Percentiles rank a stretch among this genome's conserved stretches.
Evolutionary conservation across 2,888 invertebrate genomes (phyloP).

Genomic region (Sphecodes monilicornis): DNA sequence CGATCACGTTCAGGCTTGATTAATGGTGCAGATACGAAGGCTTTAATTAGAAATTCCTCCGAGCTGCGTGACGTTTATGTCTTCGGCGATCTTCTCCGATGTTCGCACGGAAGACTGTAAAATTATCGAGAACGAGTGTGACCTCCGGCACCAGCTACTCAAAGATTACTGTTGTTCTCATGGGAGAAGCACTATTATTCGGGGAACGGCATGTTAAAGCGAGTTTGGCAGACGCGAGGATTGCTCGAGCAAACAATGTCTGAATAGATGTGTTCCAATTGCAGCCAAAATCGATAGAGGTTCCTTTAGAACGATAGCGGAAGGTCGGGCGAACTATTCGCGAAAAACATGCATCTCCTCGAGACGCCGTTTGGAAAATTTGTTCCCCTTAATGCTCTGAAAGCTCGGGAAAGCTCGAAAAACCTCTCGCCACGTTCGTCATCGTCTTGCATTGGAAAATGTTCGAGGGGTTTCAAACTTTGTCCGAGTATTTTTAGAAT

Average conservation of each 20-base stretch:
- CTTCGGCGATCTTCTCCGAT: background rate
- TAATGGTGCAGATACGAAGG: background rate
- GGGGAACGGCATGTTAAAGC: constrained; percentile 16
- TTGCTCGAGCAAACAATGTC: constrained; percentile 36
- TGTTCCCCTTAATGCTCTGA: constrained; percentile 12
- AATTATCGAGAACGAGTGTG: background rate
- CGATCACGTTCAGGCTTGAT: background rate
- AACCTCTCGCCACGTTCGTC: background rate
- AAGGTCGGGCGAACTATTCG: constrained; percentile 47
- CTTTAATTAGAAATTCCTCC: background rate
- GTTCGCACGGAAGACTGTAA: background rate
- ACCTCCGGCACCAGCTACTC: background rate
- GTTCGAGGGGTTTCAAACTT: background rate
- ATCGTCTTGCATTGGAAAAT: background rate
- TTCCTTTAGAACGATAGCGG: constrained; percentile 38
- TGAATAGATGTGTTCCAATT: constrained; percentile 54
- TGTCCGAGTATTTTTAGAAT: background rate
- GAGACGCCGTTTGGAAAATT: background rate
- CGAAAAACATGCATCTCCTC: constrained; percentile 34
- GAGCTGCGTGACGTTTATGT: background rate
- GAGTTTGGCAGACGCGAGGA: constrained; percentile 61
- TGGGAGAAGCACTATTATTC: background rate
- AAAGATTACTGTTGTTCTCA: background rate
- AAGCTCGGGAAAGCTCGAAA: background rate
- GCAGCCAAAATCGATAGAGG: constrained; percentile 68